Conservation (phyloP, 2,888 invertebrate genomes). For the Philopedon plagiatum region DNA sequence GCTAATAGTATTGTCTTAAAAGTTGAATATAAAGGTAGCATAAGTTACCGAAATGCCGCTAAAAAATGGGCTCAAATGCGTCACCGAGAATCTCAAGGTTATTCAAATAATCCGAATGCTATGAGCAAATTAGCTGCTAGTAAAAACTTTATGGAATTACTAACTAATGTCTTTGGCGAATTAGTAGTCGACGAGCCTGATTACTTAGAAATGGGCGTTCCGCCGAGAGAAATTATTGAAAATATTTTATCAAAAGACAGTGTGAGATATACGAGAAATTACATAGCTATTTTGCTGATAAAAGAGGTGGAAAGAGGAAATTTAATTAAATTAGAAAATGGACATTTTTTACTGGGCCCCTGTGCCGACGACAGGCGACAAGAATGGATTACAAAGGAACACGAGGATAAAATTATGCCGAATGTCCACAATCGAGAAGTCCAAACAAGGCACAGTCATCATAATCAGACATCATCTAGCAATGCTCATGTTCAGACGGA, state of each 20-base stretch:
- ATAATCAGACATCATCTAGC: conserved; percentile 1
- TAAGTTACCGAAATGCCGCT: conserved; percentile 85
- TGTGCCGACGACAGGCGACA: conserved; percentile 62
- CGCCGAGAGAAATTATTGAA: conserved; percentile 77
- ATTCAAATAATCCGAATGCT: conserved; percentile 45
- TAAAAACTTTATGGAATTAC: conserved; percentile 68
- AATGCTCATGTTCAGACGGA: conserved; percentile 31
- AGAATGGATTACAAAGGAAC: conserved; percentile 51
- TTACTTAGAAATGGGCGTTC: conserved; percentile 80
- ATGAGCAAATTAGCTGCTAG: conserved; percentile 51
- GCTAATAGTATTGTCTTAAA: conserved; percentile 83
- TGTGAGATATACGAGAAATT: conserved; percentile 75
- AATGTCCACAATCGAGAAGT: conserved; percentile 19
- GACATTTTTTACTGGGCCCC: conserved; percentile 79
- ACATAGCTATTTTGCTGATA: conserved; percentile 76
- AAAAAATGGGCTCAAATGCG: conserved; percentile 74
- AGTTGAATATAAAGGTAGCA: conserved; percentile 90
- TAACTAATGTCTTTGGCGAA: conserved; percentile 80
- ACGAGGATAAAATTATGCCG: conserved; percentile 45
- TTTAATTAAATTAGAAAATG: conserved; percentile 77
- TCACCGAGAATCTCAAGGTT: conserved; percentile 53
- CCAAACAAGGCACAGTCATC: conserved; percentile 39
- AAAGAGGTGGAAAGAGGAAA: conserved; percentile 81
- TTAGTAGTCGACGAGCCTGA: conserved; percentile 81
- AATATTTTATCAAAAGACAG: conserved; percentile 77